These are phyloP conservation scores for Monarcha castaneiventris DNA, from an alignment of 2,113 vertebrate genomes.

Conservation along the genomic window DNA sequence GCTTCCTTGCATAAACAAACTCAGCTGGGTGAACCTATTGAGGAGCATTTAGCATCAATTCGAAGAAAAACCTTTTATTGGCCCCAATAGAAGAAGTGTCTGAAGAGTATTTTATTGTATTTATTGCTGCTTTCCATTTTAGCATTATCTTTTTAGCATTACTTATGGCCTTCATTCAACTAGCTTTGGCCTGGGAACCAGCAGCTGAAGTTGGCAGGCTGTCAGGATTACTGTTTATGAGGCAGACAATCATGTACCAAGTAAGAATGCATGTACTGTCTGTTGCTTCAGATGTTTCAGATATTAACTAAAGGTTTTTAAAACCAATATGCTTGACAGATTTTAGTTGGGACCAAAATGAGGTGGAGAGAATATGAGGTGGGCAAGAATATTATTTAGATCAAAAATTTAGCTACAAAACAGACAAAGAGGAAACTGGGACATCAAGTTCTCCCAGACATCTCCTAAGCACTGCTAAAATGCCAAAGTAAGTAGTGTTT, in stretches of 20 bases:
- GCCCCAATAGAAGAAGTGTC: neutral
- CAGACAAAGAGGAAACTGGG: neutral
- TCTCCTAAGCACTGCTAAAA: neutral
- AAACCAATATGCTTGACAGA: neutral
- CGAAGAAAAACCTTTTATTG: neutral
- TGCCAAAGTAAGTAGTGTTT: neutral
- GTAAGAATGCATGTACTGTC: neutral
- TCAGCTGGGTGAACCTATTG: neutral
- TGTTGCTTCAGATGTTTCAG: neutral
- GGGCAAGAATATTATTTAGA: neutral
- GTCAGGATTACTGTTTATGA: neutral
- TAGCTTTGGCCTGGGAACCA: neutral
- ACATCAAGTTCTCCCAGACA: neutral
- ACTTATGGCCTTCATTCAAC: neutral
- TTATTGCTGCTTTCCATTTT: neutral
- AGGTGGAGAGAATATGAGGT: neutral
- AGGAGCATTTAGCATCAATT: neutral
- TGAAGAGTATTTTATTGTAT: neutral
- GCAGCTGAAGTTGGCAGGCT: neutral
- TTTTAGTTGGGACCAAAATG: neutral
- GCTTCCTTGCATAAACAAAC: neutral
- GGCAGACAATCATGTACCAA: neutral
- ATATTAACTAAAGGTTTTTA: neutral
- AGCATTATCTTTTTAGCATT: neutral
- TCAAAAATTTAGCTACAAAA: slow-evolving; percentile 9